Evolutionary conservation across 2,797 vertebrate species (phyloP), one percentile per base, ranked within the genome.

Genomic region (Anas bernieri): DNA sequence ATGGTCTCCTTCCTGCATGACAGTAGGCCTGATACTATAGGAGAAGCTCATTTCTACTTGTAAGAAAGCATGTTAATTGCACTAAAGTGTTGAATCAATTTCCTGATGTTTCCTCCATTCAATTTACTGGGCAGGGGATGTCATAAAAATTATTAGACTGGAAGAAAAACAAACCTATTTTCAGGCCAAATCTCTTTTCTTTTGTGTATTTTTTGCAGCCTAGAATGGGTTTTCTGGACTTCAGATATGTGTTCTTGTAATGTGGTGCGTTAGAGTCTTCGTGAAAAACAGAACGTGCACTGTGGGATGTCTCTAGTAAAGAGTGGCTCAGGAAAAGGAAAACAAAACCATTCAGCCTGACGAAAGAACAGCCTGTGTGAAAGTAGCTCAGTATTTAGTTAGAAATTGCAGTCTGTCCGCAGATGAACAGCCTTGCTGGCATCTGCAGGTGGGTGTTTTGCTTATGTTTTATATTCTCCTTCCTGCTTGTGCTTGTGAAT

Each of bases 371-470:
- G 78, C 28, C 88, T 93, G 81, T 94, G 90, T 94, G 96, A 88
- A 87, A 94, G 90, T 83, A 83, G 83, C 91, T 85, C 75, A 78
- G 84, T 92, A 66, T 95, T 96, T 96, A 95, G 95, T 84, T 94
- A 93, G 92, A 86, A 90, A 90, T 84, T 85, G 89, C 92, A 92
- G 91, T 81, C 92, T 76, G 86, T 90, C 81, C 95, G 78, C 83
- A 92, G 86, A 86, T 93, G 88, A 95, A 75, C 90, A 80, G 88
- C 75, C 93, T 88, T 88, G 56, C 91, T 96, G 93, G 94, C 94
- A 93, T 89, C 94, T 96, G 93, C 93, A 95, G 93, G 93, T 97
- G 93, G 86, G 84, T 96, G 76, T 96, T 96, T 92, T 95, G 94
- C 93, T 93, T 85, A 83, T 93, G 88, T 58, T 93, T 93, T 96